Evolutionary conservation across 1,140 invertebrate species (phyloP).

Genomic region (Temnothorax longispinosus): DNA sequence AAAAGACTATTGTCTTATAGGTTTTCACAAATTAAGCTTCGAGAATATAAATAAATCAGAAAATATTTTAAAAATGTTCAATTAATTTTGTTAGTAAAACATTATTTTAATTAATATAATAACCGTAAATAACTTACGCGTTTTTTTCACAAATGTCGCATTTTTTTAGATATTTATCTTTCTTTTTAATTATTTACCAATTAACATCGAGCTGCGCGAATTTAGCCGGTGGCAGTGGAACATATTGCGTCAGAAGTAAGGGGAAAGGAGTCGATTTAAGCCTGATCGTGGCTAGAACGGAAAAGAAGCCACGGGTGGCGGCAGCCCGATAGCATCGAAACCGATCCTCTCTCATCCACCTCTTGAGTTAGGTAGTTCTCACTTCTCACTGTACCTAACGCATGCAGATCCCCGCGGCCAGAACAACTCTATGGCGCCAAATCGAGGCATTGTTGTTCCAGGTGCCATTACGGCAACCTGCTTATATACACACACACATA

Average conservation of each 20-base stretch:
- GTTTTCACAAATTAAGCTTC: not conserved
- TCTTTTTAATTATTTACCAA: conserved; percentile 46
- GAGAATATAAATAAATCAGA: not conserved
- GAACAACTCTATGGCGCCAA: conserved; percentile 76
- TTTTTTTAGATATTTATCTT: conserved; percentile 41
- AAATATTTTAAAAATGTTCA: not conserved
- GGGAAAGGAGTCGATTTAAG: conserved; percentile 50
- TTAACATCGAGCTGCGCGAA: conserved; percentile 55
- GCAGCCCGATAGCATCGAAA: conserved; percentile 76
- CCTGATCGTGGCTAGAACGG: conserved; percentile 72
- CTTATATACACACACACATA: conserved; percentile 27
- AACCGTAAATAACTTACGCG: not conserved
- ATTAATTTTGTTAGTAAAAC: not conserved
- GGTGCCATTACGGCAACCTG: conserved; percentile 76
- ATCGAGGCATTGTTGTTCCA: conserved; percentile 76
- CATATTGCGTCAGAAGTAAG: not conserved
- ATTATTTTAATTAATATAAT: not conserved
- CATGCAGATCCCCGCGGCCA: conserved; percentile 71
- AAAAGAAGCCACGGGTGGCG: conserved; percentile 79
- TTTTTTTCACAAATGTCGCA: not conserved
- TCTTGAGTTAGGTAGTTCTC: conserved; percentile 75
- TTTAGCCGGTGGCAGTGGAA: conserved; percentile 52
- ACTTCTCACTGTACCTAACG: conserved; percentile 77
- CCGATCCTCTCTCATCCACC: conserved; percentile 77
- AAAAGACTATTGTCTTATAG: not conserved